Base-by-base conservation (phyloP, 1,140 invertebrate genomes). In the Araneus ventricosus region DNA sequence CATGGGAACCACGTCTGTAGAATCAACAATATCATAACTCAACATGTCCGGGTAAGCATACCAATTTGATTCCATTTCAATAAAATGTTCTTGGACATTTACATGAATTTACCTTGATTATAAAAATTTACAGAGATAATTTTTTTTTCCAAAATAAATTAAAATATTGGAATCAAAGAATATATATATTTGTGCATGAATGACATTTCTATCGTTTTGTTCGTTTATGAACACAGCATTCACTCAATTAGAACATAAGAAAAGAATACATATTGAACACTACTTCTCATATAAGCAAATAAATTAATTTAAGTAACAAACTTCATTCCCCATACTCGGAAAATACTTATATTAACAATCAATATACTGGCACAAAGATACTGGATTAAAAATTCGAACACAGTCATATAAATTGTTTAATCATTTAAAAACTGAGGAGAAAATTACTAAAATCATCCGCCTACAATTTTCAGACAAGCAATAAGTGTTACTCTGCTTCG, bases 321-420 rank as follows among this genome's bases (percentile, higher is more conserved):
- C n/a, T 41, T 61, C 0, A 87, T 87, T 87, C 52, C 85, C 52
- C 85, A 63, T 59, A 39, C 34, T 87, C 85, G 30, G 22, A 61
- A 59, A 87, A 87, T 30, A 52, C 24, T 41, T 24, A 24, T 82
- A 82, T 41, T n/a, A 84, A 84, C 10, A 57, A 45, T 84, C n/a
- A 57, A 52, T 30, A 84, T 84, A 84, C 82, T 84, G 82, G 82
- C 82, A 84, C 82, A 84, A 84, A 84, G 41, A 84, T 57, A 84
- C 27, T 57, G 41, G 24, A 84, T 84, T n/a, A 45, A 45, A 84
- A 84, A 84, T 52, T 84, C 39, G 52, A 67, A 41, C n/a, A 75
- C 27, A 88, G 61, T 41, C 7, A 27, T 41, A 41, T 39, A 57
- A 80, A 30, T 90, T 59, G 10, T 75, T 57, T 79, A 59, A 79